A percentile compares a stretch with the other conserved stretches of the same genome.
These are phyloP conservation scores for Hylia prasina DNA, from an alignment of 2,113 vertebrate genomes.

Conservation along the genomic window DNA sequence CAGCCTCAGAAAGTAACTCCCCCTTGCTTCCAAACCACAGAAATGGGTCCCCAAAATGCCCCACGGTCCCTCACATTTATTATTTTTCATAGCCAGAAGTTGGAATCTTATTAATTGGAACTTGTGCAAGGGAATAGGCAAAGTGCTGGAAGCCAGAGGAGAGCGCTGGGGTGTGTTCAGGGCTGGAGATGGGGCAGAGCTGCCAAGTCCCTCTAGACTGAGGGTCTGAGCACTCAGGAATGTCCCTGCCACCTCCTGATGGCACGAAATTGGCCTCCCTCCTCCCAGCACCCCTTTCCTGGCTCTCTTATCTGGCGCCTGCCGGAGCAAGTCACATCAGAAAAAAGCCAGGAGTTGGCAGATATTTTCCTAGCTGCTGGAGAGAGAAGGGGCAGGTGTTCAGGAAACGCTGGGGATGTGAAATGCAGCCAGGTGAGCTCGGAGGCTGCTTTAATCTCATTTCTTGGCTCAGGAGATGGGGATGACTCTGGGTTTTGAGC, in stretches of 20 bases:
- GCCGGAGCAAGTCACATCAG: not conserved
- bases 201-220: not conserved
- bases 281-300: not conserved
- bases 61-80: accelerated
- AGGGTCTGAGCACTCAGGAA: not conserved
- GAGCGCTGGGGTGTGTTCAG: not conserved
- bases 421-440: slow-evolving; percentile 6
- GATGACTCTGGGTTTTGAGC: not conserved
- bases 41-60: not conserved
- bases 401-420: not conserved
- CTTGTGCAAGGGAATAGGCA: not conserved
- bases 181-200: not conserved
- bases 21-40: not conserved
- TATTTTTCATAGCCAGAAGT: not conserved
- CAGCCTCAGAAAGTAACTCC: not conserved
- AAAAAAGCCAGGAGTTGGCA: not conserved
- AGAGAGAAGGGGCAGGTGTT: not conserved
- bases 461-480: not conserved
- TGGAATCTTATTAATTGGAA: not conserved
- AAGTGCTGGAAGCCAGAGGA: not conserved
- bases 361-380: not conserved
- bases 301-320: not conserved
- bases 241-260: not conserved
- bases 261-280: not conserved
- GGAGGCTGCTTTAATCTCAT: not conserved